A percentile compares a stretch with the other conserved stretches of the same genome.
Conservation (phyloP, 2,888 invertebrate species). For the Rutpela maculata region DNA sequence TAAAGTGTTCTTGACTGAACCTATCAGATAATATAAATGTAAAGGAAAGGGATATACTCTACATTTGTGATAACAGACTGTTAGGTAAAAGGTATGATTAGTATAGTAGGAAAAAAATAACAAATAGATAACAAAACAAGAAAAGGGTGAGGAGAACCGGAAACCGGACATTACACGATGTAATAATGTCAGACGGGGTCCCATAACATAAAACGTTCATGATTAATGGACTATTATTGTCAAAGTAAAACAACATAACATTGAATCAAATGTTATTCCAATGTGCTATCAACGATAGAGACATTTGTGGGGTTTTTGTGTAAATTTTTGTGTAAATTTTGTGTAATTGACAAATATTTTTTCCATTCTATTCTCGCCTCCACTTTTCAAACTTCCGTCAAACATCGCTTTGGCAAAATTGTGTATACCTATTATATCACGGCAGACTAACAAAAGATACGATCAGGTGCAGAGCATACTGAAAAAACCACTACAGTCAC, state of each 20-base stretch:
- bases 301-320: no score
- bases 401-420: no score
- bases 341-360: background rate
- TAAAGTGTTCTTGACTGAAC: no score
- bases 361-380: background rate
- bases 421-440: no score
- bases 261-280: background rate
- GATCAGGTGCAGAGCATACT: no score
- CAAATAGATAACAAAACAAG: constrained; percentile 10
- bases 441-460: no score
- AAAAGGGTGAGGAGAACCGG: constrained; percentile 19
- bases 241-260: constrained; percentile 7
- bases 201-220: constrained; percentile 9
- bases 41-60: background rate
- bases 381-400: no score
- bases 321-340: background rate
- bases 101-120: background rate
- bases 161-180: constrained; percentile 9
- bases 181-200: background rate
- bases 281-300: no score
- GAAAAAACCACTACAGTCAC: no score
- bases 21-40: no score
- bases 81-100: background rate
- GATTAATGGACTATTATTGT: constrained; percentile 11
- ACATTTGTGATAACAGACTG: constrained; percentile 2